Percentiles rank a stretch among this genome's conserved stretches.
Evolutionary conservation across 1,140 invertebrate genomes (phyloP).

Genomic region (Caenorhabditis inopinata): DNA sequence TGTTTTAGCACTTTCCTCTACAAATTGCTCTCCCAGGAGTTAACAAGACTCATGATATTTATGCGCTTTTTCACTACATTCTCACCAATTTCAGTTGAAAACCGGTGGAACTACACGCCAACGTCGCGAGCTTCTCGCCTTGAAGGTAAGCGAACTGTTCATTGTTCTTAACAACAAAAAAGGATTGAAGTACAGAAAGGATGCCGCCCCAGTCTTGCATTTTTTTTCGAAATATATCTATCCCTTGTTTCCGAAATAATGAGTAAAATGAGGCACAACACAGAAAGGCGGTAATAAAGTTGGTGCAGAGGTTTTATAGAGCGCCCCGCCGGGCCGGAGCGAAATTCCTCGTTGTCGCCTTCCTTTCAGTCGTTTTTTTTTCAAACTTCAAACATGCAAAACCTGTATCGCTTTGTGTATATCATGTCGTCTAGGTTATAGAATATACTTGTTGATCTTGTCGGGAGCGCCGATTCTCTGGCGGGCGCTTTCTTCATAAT

Average conservation of each 20-base stretch:
- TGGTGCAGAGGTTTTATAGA: slow-evolving; percentile 19
- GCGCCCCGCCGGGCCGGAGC: neutral
- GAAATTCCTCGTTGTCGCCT: too few species aligned
- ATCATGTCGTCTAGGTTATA: neutral
- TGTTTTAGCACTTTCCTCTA: neutral
- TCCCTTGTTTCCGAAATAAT: neutral
- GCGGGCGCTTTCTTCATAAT: too few species aligned
- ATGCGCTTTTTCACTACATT: too few species aligned
- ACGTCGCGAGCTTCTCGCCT: slow-evolving; percentile 64
- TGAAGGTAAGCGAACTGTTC: slow-evolving; percentile 64
- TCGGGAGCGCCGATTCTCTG: too few species aligned
- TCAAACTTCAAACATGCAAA: too few species aligned
- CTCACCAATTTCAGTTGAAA: slow-evolving; percentile 56
- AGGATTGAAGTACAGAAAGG: too few species aligned
- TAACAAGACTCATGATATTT: neutral
- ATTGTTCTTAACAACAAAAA: neutral
- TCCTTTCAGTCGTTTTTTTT: too few species aligned
- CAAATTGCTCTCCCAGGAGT: slow-evolving; percentile 67
- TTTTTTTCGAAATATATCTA: neutral
- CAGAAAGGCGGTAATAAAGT: slow-evolving; percentile 14
- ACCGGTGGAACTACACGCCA: slow-evolving; percentile 39
- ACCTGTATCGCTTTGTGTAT: too few species aligned
- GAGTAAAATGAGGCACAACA: slow-evolving; percentile 23
- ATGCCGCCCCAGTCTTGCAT: neutral
- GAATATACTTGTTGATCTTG: too few species aligned